These are phyloP conservation scores for Bibio marci DNA, from an alignment of 2,888 invertebrate genomes.

Conservation along the genomic window DNA sequence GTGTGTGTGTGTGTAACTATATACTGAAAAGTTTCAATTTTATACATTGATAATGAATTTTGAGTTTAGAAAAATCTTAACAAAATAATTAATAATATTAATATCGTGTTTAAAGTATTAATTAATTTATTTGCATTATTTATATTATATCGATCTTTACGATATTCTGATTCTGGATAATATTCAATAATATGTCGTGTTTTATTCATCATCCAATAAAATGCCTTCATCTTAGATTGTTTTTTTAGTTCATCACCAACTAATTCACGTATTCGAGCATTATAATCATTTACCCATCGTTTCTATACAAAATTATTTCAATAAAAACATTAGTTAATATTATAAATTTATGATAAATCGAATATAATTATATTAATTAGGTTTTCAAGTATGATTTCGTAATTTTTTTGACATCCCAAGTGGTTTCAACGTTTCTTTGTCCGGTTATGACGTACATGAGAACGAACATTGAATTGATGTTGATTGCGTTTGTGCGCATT, in stretches of 20 bases:
- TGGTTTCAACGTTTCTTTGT: too few relatives aligned
- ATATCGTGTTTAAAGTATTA: too few relatives aligned
- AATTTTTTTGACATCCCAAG: too few relatives aligned
- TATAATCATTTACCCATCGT: slow-evolving; percentile 65
- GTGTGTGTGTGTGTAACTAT: too few relatives aligned
- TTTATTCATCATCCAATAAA: slow-evolving; percentile 73
- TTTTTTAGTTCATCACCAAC: slow-evolving; percentile 60
- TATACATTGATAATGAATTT: too few relatives aligned
- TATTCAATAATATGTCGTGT: slow-evolving; percentile 49
- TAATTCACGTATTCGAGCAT: slow-evolving; percentile 47
- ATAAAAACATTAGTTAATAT: slow-evolving; percentile 4
- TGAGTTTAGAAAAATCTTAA: too few relatives aligned
- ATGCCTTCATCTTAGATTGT: slow-evolving; percentile 50
- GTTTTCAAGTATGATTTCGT: neutral
- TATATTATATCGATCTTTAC: neutral
- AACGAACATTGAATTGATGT: too few relatives aligned
- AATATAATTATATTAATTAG: too few relatives aligned
- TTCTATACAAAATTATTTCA: slow-evolving; percentile 33
- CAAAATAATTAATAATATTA: too few relatives aligned
- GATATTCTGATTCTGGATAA: slow-evolving; percentile 25
- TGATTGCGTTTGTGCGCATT: too few relatives aligned
- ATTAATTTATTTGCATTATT: neutral
- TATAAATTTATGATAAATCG: neutral
- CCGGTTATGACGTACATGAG: too few relatives aligned
- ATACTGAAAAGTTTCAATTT: too few relatives aligned